Percentiles rank a stretch among this genome's conserved stretches.
Evolutionary conservation across 2,113 vertebrate species (phyloP).

Genomic region (Varanus salvator): DNA sequence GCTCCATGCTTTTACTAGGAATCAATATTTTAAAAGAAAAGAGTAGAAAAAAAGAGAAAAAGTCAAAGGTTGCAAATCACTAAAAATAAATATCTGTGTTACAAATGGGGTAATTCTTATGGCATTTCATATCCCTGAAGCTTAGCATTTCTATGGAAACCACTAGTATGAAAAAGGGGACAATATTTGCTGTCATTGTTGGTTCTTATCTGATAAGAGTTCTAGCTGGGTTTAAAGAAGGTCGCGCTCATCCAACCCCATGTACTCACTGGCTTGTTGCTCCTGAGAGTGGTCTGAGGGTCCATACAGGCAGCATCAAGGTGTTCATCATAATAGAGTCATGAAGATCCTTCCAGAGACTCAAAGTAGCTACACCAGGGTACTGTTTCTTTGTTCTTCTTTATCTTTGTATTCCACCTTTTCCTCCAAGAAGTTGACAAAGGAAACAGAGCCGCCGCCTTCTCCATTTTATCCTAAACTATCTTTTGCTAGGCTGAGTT

Average conservation of each 20-base stretch:
- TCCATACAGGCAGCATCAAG: no score
- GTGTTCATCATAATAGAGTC: no score
- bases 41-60: slow-evolving; percentile 4
- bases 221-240: slow-evolving; percentile 17
- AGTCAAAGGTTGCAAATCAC: slow-evolving; percentile 4
- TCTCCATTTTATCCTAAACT: no score
- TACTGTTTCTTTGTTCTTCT: background rate
- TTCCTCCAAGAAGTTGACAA: no score
- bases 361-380: background rate
- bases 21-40: slow-evolving; percentile 12
- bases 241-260: background rate
- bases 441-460: no score
- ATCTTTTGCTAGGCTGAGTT: no score
- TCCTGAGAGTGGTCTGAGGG: background rate
- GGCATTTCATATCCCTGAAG: slow-evolving; percentile 56
- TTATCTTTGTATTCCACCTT: no score
- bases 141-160: slow-evolving; percentile 69
- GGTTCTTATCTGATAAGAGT: slow-evolving; percentile 13
- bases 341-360: no score
- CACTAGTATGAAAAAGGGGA: background rate
- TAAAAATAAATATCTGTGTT: slow-evolving; percentile 52
- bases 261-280: background rate
- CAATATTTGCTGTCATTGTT: slow-evolving; percentile 2
- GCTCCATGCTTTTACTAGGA: accelerated
- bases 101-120: slow-evolving; percentile 45